Base-by-base conservation (phyloP, 2,113 vertebrate species). In the Psilopsiagon aurifrons region DNA sequence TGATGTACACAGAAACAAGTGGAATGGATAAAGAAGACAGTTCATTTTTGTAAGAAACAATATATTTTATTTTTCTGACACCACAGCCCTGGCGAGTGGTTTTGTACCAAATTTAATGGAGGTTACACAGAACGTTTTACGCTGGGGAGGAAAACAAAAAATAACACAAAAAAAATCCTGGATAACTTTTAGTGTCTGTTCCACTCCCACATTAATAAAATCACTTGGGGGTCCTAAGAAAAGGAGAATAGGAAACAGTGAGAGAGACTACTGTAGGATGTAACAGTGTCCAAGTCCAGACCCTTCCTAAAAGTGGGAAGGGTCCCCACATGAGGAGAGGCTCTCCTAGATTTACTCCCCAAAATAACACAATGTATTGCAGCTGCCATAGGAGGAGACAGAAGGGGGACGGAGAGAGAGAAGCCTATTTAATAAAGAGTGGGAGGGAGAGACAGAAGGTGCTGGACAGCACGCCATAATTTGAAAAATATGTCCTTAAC, bases 61-160 rank as follows among this genome's bases (percentile, higher is more conserved):
- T 99, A 99, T 99, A 99, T 99, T 99, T 99, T 99, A 99, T 99
- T 99, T 99, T 99, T 99, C 99, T 99, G 99, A 99, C 99, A 99
- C 98, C 99, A 99, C 99, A 99, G 99, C 98, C 98, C 98, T 98
- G 98, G 98, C 98, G 95, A 99, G 98, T 99, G 98, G 98, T 98
- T 99, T 98, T 99, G 99, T 99, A 99, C 99, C 99, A 99, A 99
- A 99, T 99, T 98, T 99, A 99, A 99, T 99, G 99, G 98, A 99
- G 98, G 98, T 99, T 99, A 99, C 99, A 99, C 99, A 99, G 99
- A 99, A 99, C 99, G 98, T 99, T 98, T 99, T 99, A 99, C 98
- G 99, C 98, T 98, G 98, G 97, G 98, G 97, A 97, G 96, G 97
- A 98, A 98, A 98, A 99, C 39, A 39, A 66, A 99, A 97, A 98